phyloP scores from a whole-genome alignment of 2,797 vertebrate genomes.

The Liparis tanakae region DNA sequence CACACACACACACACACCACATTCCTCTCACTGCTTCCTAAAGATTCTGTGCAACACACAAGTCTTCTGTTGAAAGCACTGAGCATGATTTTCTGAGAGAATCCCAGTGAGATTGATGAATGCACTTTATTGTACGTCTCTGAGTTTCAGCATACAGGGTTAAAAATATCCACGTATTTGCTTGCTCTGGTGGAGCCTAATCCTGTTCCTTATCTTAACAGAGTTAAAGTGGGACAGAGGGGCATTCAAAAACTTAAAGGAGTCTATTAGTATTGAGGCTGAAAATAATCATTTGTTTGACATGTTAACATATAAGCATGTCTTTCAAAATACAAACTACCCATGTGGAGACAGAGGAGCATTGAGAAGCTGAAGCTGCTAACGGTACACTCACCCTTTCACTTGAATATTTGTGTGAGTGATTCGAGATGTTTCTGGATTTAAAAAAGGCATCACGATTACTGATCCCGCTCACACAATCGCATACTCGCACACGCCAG shows the following conservation, averaged over 20 bases:
- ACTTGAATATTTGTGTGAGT: conserved; percentile 27
- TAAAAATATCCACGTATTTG: conserved; percentile 61
- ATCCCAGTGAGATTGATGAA: conserved; percentile 17
- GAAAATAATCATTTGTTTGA: conserved; percentile 65
- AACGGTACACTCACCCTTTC: conserved; percentile 30
- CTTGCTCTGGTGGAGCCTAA: conserved; percentile 47
- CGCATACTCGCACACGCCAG: conserved; percentile 15
- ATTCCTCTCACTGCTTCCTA: conserved; percentile 28
- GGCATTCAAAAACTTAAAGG: conserved; percentile 62
- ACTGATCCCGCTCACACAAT: background rate
- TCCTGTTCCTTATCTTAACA: conserved; percentile 68
- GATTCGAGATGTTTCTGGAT: conserved; percentile 15
- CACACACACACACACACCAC: conserved; percentile 39
- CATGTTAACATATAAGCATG: conserved; percentile 33
- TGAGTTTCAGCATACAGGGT: conserved; percentile 30
- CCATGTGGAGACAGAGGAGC: conserved; percentile 56
- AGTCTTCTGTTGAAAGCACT: conserved; percentile 23
- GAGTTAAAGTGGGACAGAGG: conserved; percentile 57
- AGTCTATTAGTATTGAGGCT: conserved; percentile 57
- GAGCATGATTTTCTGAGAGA: background rate
- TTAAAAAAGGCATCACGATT: conserved; percentile 32
- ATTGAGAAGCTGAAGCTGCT: conserved; percentile 51
- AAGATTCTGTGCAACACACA: conserved; percentile 5
- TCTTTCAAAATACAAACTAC: conserved; percentile 44
- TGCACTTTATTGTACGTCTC: conserved; percentile 27